A percentile compares a stretch with the other conserved stretches of the same genome.
These are phyloP conservation scores for Saturnia japonica DNA, from an alignment of 2,888 invertebrate genomes.

Conservation along the genomic window DNA sequence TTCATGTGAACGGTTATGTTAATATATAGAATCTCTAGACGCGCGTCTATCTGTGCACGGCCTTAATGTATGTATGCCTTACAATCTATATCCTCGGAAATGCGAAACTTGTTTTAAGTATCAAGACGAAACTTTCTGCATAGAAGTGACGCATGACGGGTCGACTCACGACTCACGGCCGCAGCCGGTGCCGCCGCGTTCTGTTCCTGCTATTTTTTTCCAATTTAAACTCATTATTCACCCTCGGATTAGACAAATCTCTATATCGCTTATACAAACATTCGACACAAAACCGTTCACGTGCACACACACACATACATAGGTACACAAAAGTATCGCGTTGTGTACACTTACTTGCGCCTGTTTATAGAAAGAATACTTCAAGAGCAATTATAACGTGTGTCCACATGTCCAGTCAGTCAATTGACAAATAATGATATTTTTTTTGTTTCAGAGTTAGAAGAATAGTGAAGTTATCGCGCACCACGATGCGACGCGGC, in stretches of 20 bases:
- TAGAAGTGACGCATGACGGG: neutral
- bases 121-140: neutral
- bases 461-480: constrained; percentile 10
- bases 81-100: neutral
- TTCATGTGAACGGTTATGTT: no score
- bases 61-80: neutral
- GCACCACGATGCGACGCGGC: neutral
- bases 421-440: neutral
- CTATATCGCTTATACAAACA: constrained; percentile 40
- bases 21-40: no score
- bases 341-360: constrained; percentile 16
- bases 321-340: constrained; percentile 16
- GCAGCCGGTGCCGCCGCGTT: constrained; percentile 6
- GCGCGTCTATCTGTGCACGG: no score
- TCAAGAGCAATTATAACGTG: constrained; percentile 19
- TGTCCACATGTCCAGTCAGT: neutral
- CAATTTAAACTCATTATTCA: constrained; percentile 19
- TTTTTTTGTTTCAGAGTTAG: constrained; percentile 19
- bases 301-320: constrained; percentile 8
- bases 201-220: constrained; percentile 14
- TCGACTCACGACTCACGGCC: neutral
- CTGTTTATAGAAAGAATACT: constrained; percentile 25
- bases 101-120: neutral
- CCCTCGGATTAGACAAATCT: constrained; percentile 29
- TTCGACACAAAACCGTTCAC: neutral